phyloP scores from a whole-genome alignment of 2,113 vertebrate genomes.

The Pelecanus crispus region DNA sequence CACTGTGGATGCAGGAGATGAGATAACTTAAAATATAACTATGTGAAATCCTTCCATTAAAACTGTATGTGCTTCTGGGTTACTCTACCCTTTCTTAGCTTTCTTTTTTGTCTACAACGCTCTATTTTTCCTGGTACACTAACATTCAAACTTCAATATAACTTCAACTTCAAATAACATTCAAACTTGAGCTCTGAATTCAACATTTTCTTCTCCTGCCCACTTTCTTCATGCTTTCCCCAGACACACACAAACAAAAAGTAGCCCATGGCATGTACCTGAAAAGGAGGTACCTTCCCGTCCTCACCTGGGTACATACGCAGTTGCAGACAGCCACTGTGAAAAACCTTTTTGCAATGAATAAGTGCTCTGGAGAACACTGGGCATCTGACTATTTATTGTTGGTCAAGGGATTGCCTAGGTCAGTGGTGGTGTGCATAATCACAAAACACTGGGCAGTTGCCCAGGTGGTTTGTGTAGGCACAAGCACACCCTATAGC shows the following conservation, averaged over 20 bases:
- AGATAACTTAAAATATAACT: not conserved
- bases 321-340: not conserved
- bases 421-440: not conserved
- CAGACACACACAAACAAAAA: not conserved
- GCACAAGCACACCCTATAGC: not conserved
- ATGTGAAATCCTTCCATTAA: not conserved
- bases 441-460: constrained; percentile 2
- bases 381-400: not conserved
- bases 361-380: not conserved
- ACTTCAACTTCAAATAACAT: no score
- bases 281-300: not conserved
- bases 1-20: not conserved
- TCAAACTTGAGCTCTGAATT: not conserved
- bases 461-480: not conserved
- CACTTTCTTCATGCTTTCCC: not conserved
- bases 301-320: accelerated
- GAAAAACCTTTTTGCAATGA: not conserved
- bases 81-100: not conserved
- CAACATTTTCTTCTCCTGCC: not conserved
- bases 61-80: not conserved
- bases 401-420: constrained; percentile 10
- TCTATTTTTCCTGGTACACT: not conserved
- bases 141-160: no score
- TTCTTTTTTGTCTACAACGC: not conserved
- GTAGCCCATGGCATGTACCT: not conserved